A percentile compares a stretch with the other conserved stretches of the same genome.
phyloP scores from a whole-genome alignment of 30 jellyfish, hydroid and myxozoan genomes.

The Phacellophora camtschatica region DNA sequence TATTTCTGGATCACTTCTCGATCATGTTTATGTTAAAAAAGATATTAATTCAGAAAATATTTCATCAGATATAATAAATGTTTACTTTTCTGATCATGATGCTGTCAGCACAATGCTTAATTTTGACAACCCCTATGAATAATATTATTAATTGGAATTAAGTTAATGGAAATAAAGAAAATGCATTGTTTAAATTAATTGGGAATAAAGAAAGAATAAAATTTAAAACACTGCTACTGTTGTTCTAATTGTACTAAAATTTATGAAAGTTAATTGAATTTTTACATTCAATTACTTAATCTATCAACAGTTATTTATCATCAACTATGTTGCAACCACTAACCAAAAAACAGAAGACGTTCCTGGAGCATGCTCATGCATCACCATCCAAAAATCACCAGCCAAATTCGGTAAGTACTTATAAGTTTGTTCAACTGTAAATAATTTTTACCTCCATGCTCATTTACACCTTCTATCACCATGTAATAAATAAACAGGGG shows the following conservation, averaged over 20 bases:
- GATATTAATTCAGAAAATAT: background rate
- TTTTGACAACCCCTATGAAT: background rate
- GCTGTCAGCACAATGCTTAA: background rate
- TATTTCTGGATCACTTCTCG: slow-evolving; percentile 20
- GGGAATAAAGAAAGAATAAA: too few species aligned
- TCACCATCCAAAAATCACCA: background rate
- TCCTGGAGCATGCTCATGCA: background rate
- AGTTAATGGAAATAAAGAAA: too few species aligned
- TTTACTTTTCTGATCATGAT: background rate
- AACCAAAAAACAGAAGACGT: background rate
- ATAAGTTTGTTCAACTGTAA: background rate
- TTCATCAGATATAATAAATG: background rate
- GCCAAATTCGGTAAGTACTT: background rate
- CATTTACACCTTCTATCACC: background rate
- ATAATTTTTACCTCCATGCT: background rate
- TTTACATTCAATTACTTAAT: too few species aligned
- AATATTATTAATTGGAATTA: too few species aligned
- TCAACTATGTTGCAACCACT: background rate
- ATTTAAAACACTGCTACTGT: too few species aligned
- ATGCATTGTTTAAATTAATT: too few species aligned
- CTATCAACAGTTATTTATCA: too few species aligned
- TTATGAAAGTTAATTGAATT: too few species aligned
- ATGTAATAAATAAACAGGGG: background rate
- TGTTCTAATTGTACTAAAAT: too few species aligned
- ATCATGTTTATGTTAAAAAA: slow-evolving; percentile 4